phyloP scores from a whole-genome alignment of 2,113 vertebrate genomes.

The Hypanus sabinus region DNA sequence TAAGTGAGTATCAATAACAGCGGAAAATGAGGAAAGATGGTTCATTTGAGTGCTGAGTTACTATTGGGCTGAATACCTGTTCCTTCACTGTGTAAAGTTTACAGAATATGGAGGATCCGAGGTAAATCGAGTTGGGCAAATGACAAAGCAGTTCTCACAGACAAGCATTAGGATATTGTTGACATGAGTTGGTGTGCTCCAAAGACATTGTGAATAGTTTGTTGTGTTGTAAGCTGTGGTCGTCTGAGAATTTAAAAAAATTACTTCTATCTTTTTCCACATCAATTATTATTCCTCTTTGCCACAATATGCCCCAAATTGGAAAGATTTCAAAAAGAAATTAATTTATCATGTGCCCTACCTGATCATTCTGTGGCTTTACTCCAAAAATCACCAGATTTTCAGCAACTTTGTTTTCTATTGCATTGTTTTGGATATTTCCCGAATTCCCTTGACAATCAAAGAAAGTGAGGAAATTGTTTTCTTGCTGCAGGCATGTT shows the following conservation, averaged over 20 bases:
- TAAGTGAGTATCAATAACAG: not conserved
- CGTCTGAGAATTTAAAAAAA: not conserved
- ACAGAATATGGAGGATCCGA: not conserved
- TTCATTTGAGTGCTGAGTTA: too few species aligned
- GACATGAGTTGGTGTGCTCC: not conserved
- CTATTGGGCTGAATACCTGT: too few species aligned
- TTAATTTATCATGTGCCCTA: not conserved
- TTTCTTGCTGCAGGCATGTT: constrained; percentile 11
- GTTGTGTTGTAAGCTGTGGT: not conserved
- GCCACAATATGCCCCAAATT: not conserved
- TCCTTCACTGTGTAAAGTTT: not conserved
- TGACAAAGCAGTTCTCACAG: not conserved
- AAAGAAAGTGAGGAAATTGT: not conserved
- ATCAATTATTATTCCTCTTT: too few species aligned
- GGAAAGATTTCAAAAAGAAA: not conserved
- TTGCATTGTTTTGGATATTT: not conserved
- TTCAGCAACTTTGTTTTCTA: not conserved
- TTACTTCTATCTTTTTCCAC: too few species aligned
- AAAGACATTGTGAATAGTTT: not conserved
- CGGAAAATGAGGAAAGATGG: too few species aligned
- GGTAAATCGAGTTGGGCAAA: not conserved
- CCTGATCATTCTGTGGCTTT: not conserved
- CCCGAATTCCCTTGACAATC: not conserved
- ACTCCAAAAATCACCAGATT: not conserved
- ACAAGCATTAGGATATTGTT: not conserved